Percentiles rank a stretch among this genome's conserved stretches.
These are phyloP conservation scores for Murina feae DNA, from an alignment of 2,113 vertebrate genomes.

Conservation along the genomic window DNA sequence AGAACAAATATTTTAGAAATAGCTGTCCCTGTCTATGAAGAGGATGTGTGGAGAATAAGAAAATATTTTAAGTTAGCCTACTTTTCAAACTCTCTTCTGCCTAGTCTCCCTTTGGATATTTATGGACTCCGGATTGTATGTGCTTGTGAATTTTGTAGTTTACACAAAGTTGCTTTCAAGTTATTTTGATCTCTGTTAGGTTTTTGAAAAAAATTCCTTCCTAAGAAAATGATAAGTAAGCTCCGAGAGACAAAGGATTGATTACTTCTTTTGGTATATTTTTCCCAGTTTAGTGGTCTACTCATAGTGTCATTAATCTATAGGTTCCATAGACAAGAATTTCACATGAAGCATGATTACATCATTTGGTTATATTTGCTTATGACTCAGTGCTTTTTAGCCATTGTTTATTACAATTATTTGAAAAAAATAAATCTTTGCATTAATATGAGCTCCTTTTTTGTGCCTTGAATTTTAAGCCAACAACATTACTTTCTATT, in stretches of 20 bases:
- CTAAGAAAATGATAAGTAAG: constrained; percentile 5
- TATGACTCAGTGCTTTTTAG: not conserved
- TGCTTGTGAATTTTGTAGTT: not conserved
- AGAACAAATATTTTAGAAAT: too few relatives aligned
- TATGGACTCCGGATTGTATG: not conserved
- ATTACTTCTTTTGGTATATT: not conserved
- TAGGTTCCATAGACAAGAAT: not conserved
- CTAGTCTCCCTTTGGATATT: not conserved
- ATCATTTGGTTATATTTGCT: not conserved
- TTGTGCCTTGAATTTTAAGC: constrained; percentile 31
- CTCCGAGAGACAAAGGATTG: not conserved
- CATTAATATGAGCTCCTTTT: not conserved
- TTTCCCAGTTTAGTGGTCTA: not conserved
- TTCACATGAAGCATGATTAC: not conserved
- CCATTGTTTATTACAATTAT: not conserved
- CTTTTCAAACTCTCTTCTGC: not conserved
- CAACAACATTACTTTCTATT: not conserved
- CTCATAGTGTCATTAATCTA: not conserved
- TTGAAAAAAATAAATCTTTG: not conserved
- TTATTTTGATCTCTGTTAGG: constrained; percentile 6
- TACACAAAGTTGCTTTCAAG: not conserved
- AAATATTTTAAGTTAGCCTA: not conserved
- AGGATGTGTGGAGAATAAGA: not conserved
- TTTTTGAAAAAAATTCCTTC: not conserved
- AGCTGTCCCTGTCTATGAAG: not conserved